phyloP scores from a whole-genome alignment of 2,113 vertebrate genomes.

The Panthera leo region DNA sequence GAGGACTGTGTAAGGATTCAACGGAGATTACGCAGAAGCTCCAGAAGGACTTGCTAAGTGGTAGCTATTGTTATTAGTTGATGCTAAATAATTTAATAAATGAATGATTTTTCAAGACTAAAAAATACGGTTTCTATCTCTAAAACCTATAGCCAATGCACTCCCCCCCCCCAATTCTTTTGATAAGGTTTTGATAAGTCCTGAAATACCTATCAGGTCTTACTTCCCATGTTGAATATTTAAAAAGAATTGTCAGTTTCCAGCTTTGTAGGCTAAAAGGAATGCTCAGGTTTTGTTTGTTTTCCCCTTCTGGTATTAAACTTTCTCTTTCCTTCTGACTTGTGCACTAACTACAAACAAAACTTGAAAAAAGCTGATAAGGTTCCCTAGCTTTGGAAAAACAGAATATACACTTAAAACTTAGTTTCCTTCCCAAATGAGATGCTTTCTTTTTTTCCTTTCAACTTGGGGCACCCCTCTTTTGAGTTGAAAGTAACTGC shows the following conservation, averaged over 20 bases:
- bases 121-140: not conserved
- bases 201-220: not conserved
- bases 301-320: not conserved
- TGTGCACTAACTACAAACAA: not conserved
- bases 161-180: not conserved
- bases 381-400: not conserved
- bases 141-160: not conserved
- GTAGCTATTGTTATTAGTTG: not conserved
- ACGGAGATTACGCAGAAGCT: not conserved
- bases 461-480: not conserved
- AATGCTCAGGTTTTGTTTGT: not conserved
- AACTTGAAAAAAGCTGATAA: not conserved
- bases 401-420: conserved; percentile 12
- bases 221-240: not conserved
- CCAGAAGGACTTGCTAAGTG: not conserved
- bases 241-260: not conserved
- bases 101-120: not conserved
- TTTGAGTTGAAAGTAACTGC: not conserved
- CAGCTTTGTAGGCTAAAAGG: not conserved
- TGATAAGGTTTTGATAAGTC: not conserved
- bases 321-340: not conserved
- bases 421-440: conserved; percentile 30
- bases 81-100: not conserved
- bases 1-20: not conserved
- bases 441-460: not conserved